These are phyloP conservation scores for Brachypalpus laphriformis DNA, from an alignment of 2,888 invertebrate species.

Conservation along the genomic window DNA sequence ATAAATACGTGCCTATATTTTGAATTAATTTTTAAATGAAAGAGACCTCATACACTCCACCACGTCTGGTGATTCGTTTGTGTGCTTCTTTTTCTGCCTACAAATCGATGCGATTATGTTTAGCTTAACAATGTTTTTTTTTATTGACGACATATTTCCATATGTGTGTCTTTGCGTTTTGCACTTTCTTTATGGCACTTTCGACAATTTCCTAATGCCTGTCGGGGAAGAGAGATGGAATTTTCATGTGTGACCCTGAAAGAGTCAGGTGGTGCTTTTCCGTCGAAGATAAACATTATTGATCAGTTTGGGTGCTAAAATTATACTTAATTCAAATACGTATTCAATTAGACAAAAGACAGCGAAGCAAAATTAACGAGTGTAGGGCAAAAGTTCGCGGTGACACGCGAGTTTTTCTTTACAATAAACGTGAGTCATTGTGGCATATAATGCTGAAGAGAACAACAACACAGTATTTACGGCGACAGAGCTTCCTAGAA, in stretches of 20 bases:
- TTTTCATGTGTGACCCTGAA: neutral
- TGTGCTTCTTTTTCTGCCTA: constrained; percentile 6
- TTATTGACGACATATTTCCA: neutral
- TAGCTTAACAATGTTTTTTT: neutral
- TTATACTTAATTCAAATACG: constrained; percentile 36
- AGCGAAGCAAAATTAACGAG: neutral
- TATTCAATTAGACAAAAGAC: constrained; percentile 20
- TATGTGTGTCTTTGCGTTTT: neutral
- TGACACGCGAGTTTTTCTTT: constrained; percentile 43
- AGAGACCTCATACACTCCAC: constrained; percentile 20
- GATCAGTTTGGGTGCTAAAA: constrained; percentile 56
- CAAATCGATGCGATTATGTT: constrained; percentile 52
- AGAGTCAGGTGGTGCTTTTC: neutral
- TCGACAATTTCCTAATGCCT: constrained; percentile 7
- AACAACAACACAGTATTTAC: neutral
- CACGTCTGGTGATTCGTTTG: neutral
- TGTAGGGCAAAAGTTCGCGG: neutral
- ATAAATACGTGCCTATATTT: constrained; percentile 5
- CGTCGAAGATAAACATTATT: constrained; percentile 37
- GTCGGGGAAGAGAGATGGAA: neutral
- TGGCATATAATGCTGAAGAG: constrained; percentile 21
- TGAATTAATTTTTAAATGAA: constrained; percentile 1
- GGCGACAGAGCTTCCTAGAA: neutral
- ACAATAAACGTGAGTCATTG: constrained; percentile 6
- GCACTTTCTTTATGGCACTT: neutral